Evolutionary conservation across 2,888 invertebrate genomes (phyloP).

Genomic region (Hololepta plana): DNA sequence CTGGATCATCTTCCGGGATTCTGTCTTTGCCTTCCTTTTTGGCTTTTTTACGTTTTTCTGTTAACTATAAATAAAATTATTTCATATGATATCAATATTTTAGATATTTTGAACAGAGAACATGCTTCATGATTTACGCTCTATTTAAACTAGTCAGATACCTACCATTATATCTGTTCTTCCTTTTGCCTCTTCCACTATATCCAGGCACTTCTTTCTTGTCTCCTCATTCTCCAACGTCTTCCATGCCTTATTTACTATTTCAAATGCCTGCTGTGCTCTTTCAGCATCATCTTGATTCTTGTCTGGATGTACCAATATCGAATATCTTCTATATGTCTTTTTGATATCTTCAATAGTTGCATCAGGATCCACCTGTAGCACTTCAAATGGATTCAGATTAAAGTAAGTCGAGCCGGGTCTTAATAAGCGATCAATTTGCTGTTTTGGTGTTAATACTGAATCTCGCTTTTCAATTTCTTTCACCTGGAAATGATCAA

Average conservation of each 20-base stretch:
- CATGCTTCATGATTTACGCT: conserved; percentile 1
- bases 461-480: conserved; percentile 96
- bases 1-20: conserved; percentile 77
- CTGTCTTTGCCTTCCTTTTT: conserved; percentile 78
- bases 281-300: conserved; percentile 91
- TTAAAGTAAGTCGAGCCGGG: conserved; percentile 98
- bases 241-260: conserved; percentile 90
- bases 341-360: conserved; percentile 86
- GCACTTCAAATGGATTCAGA: conserved; percentile 87
- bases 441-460: conserved; percentile 88
- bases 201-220: conserved; percentile 82
- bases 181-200: conserved; percentile 93
- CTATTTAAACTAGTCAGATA: conserved; percentile 6
- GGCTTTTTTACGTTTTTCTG: conserved; percentile 83
- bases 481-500: conserved; percentile 65
- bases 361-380: conserved; percentile 81
- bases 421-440: conserved; percentile 86
- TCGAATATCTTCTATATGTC: conserved; percentile 89
- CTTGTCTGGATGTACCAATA: conserved; percentile 98
- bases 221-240: conserved; percentile 89
- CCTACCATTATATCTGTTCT: conserved; percentile 81
- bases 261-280: conserved; percentile 84
- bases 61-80: conserved; percentile 47
- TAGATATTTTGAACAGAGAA: not conserved
- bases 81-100: not conserved